Percentiles rank a stretch among this genome's conserved stretches.
Conservation (phyloP, 2,888 invertebrate species). For the Plagodis dolabraria region DNA sequence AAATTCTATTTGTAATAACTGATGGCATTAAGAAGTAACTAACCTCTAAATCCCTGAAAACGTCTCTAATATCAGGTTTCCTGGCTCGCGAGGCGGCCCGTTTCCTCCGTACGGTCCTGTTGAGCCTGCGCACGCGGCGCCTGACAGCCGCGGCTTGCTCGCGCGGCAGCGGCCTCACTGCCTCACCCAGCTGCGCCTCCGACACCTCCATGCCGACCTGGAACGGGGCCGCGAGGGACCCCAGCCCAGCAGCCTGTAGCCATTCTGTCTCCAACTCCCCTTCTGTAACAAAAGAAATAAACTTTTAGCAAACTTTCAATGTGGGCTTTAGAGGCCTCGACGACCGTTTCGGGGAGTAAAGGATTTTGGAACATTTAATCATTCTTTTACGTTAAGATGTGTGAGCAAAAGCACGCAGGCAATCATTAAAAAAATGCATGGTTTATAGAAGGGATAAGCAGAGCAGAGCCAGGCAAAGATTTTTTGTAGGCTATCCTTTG, state of each 20-base stretch:
- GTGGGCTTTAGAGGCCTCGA: neutral
- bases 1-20: too few relatives aligned
- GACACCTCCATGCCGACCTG: conserved; percentile 88
- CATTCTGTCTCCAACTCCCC: conserved; percentile 92
- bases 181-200: conserved; percentile 87
- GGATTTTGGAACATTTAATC: too few relatives aligned
- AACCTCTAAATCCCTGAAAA: conserved; percentile 93
- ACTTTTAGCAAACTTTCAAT: neutral
- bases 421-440: too few relatives aligned
- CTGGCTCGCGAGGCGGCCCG: conserved; percentile 83
- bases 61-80: conserved; percentile 92
- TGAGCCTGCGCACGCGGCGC: conserved; percentile 89
- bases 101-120: conserved; percentile 89
- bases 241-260: conserved; percentile 89
- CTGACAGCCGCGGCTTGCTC: conserved; percentile 92
- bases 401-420: too few relatives aligned
- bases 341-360: too few relatives aligned
- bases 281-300: conserved; percentile 73
- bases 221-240: conserved; percentile 88
- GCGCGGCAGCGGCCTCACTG: conserved; percentile 86
- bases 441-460: too few relatives aligned
- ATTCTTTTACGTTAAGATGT: too few relatives aligned
- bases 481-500: too few relatives aligned
- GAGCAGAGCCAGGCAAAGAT: too few relatives aligned
- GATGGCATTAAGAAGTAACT: conserved; percentile 6